phyloP scores from a whole-genome alignment of 2,888 invertebrate genomes.

The Yponomeuta plumbellus region DNA sequence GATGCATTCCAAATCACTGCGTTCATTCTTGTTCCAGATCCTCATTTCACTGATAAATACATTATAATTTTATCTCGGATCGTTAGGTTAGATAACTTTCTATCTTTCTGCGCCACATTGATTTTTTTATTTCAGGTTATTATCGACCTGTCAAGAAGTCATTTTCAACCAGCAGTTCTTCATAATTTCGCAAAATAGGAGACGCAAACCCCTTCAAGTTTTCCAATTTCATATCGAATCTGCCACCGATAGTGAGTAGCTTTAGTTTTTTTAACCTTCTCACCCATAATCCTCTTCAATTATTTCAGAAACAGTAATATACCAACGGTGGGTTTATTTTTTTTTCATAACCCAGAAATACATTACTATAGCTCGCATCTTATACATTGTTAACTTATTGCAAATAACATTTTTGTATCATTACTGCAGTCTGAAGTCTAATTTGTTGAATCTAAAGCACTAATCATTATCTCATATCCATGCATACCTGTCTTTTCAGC shows the following conservation, averaged over 20 bases:
- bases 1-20: neutral
- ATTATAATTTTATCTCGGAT: neutral
- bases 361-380: neutral
- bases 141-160: conserved; percentile 75
- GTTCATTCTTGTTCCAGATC: neutral
- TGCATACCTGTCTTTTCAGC: neutral
- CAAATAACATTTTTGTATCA: neutral
- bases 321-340: neutral
- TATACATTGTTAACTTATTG: neutral
- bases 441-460: neutral
- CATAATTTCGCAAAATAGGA: conserved; percentile 73
- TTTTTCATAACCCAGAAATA: neutral
- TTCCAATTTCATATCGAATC: conserved; percentile 74
- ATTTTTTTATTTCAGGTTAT: conserved; percentile 73
- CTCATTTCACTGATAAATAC: neutral
- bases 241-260: conserved; percentile 71
- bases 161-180: conserved; percentile 64
- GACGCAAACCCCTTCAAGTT: conserved; percentile 74
- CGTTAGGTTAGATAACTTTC: conserved; percentile 8
- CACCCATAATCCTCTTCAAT: neutral
- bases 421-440: neutral
- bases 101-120: conserved; percentile 47
- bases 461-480: neutral
- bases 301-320: neutral
- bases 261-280: conserved; percentile 10